Conservation (phyloP, 1,140 invertebrate species). For the Zaprionus gabonicus region DNA sequence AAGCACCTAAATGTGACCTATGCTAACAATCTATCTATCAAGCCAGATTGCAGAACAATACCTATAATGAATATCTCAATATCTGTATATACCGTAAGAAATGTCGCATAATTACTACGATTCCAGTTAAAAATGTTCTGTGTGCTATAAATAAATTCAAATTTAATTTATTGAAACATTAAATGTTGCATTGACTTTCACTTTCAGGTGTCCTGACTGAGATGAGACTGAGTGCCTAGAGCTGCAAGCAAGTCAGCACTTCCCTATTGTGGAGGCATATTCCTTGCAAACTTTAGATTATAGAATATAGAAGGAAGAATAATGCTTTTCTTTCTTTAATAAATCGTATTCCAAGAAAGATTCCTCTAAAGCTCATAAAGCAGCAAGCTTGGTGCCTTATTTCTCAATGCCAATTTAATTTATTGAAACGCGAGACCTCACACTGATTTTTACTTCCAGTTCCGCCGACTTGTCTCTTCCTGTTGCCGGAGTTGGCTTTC, state of each 20-base stretch:
- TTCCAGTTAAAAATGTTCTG: constrained; percentile 60
- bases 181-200: constrained; percentile 22
- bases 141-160: constrained; percentile 71
- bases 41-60: constrained; percentile 24
- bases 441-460: constrained; percentile 25
- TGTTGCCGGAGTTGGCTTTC: constrained; percentile 32
- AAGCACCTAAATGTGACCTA: constrained; percentile 62
- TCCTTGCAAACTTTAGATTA: too few relatives aligned
- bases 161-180: constrained; percentile 62
- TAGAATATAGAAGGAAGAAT: too few relatives aligned
- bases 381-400: background rate
- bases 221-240: too few relatives aligned
- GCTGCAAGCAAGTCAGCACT: too few relatives aligned
- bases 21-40: background rate
- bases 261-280: too few relatives aligned
- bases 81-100: constrained; percentile 31
- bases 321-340: background rate
- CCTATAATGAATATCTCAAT: constrained; percentile 13
- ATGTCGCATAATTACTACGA: constrained; percentile 26
- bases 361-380: background rate
- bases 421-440: constrained; percentile 38
- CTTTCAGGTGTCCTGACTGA: background rate
- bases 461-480: background rate
- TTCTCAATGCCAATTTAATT: constrained; percentile 46
- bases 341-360: background rate